Evolutionary conservation across 2,113 vertebrate genomes (phyloP).

Genomic region (Ceyx melanurus): DNA sequence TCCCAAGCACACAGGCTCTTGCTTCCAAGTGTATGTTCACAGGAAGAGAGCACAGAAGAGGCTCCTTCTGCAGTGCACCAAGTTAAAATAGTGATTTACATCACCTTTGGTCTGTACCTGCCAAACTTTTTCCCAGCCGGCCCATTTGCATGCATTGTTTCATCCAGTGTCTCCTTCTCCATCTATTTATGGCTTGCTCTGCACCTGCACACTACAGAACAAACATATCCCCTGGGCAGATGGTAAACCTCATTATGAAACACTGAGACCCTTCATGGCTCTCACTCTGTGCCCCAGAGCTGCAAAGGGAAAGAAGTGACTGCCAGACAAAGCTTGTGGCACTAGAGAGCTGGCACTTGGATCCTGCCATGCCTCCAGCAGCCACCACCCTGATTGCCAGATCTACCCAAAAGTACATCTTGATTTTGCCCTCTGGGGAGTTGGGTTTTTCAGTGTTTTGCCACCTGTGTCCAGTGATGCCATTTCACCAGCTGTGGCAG

Average conservation of each 20-base stretch:
- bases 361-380: not conserved
- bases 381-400: not conserved
- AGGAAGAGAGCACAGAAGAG: not conserved
- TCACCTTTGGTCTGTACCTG: not conserved
- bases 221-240: not conserved
- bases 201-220: not conserved
- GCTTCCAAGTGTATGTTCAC: not conserved
- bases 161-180: not conserved
- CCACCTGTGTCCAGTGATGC: not conserved
- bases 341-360: not conserved
- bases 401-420: fast-evolving
- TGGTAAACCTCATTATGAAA: not conserved
- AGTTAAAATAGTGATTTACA: not conserved
- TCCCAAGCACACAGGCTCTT: fast-evolving
- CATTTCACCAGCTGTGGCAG: not conserved
- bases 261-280: fast-evolving
- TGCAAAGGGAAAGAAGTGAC: not conserved
- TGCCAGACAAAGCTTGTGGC: not conserved
- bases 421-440: not conserved
- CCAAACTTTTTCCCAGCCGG: not conserved
- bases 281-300: fast-evolving
- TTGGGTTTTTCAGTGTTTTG: not conserved
- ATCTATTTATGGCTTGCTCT: not conserved
- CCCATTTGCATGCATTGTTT: fast-evolving
- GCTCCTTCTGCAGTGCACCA: fast-evolving